Conservation (phyloP, 2,888 invertebrate species). For the Tethea ocularis region DNA sequence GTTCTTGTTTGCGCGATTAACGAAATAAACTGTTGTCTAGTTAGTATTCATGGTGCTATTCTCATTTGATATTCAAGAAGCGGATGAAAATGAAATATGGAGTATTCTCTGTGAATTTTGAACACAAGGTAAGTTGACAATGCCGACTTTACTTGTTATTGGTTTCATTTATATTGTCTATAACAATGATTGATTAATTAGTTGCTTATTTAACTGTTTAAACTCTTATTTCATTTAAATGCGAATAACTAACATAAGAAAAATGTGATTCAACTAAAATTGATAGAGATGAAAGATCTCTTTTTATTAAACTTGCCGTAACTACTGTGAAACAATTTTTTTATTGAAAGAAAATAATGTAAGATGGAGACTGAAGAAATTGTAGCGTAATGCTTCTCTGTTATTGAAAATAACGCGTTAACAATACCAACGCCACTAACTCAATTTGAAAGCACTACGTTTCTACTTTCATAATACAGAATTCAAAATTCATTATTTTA, state of each 20-base stretch:
- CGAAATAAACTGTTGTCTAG: slow-evolving; percentile 79
- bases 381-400: slow-evolving; percentile 21
- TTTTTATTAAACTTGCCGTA: background rate
- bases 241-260: no score
- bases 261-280: background rate
- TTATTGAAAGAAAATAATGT: background rate
- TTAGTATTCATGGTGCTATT: slow-evolving; percentile 77
- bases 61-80: slow-evolving; percentile 77
- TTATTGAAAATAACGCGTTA: slow-evolving; percentile 39
- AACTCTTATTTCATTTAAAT: no score
- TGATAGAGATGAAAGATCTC: background rate
- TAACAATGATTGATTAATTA: background rate
- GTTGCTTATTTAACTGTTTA: no score
- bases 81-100: slow-evolving; percentile 81
- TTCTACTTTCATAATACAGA: slow-evolving; percentile 55
- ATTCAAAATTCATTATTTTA: slow-evolving; percentile 72
- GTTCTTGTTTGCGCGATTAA: slow-evolving; percentile 81
- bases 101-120: slow-evolving; percentile 76
- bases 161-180: slow-evolving; percentile 18
- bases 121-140: slow-evolving; percentile 68
- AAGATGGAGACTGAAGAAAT: background rate
- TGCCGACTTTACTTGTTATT: slow-evolving; percentile 48
- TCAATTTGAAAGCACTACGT: slow-evolving; percentile 54
- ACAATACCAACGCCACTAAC: slow-evolving; percentile 49
- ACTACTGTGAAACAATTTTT: background rate